These are phyloP conservation scores for Tetramorium parvispinum DNA, from an alignment of 1,140 invertebrate genomes.

Conservation along the genomic window DNA sequence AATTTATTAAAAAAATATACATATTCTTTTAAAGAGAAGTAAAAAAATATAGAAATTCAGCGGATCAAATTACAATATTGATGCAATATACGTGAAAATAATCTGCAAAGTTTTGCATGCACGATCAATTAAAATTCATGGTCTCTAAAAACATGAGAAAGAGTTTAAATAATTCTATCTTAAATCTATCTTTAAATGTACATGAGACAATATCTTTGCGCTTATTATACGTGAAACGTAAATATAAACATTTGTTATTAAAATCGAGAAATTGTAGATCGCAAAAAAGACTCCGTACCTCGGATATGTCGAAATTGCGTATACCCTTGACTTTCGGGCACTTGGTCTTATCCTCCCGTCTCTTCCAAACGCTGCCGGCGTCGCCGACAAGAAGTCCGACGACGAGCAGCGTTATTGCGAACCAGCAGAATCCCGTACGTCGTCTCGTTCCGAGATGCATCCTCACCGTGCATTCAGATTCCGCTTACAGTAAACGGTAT, in stretches of 20 bases:
- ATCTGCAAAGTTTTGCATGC: neutral
- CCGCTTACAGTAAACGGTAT: neutral
- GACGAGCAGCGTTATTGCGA: slow-evolving; percentile 62
- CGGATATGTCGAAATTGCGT: slow-evolving; percentile 84
- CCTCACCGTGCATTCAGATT: slow-evolving; percentile 62
- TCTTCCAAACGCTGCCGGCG: slow-evolving; percentile 76
- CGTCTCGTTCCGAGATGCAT: slow-evolving; percentile 63
- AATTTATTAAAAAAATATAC: neutral
- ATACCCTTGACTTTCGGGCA: slow-evolving; percentile 86
- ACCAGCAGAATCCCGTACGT: slow-evolving; percentile 47
- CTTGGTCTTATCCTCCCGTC: slow-evolving; percentile 87
- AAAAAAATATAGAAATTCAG: neutral
- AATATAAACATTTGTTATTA: neutral
- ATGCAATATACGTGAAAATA: neutral
- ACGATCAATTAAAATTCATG: neutral
- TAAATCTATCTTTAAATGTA: neutral
- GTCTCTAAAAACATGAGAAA: neutral
- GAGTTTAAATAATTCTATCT: slow-evolving; percentile 7
- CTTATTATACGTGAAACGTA: neutral
- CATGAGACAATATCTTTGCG: neutral
- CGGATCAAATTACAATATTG: neutral
- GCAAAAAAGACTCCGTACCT: slow-evolving; percentile 76
- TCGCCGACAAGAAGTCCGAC: slow-evolving; percentile 36
- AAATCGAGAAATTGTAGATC: neutral
- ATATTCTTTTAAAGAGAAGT: neutral